Evolutionary conservation across 2,113 vertebrate genomes (phyloP).

Genomic region (Pelmatolapia mariae): DNA sequence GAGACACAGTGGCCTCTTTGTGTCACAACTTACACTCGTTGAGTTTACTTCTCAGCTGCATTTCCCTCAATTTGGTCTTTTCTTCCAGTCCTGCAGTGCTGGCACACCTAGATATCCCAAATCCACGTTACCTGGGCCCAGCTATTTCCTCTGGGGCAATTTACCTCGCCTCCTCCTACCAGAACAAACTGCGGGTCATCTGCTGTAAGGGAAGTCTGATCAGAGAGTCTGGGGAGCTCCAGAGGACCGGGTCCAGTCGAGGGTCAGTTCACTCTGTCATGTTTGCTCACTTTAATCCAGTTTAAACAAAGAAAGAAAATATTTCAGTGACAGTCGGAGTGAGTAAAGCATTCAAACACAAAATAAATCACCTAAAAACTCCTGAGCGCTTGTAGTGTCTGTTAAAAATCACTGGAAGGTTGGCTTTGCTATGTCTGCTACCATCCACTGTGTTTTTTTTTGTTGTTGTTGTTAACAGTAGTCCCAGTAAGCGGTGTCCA

Average conservation of each 20-base stretch:
- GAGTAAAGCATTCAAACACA: background rate
- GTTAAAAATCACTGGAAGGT: background rate
- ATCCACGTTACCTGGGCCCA: constrained; percentile 92
- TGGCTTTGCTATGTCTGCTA: background rate
- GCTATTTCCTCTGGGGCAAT: constrained; percentile 95
- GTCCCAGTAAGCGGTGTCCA: constrained; percentile 95
- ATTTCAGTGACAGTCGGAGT: background rate
- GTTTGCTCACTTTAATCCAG: background rate
- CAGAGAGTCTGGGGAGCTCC: constrained; percentile 89
- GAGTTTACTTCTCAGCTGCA: background rate
- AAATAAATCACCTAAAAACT: background rate
- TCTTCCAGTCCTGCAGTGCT: constrained; percentile 80
- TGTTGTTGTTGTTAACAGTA: constrained; percentile 59
- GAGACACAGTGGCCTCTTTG: constrained; percentile 33
- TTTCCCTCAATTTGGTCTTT: background rate
- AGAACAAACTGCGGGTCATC: constrained; percentile 95
- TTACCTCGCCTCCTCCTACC: constrained; percentile 97
- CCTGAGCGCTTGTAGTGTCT: background rate
- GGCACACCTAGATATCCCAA: constrained; percentile 93
- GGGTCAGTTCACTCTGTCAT: constrained; percentile 36
- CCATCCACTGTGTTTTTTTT: background rate
- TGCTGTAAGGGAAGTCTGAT: constrained; percentile 98
- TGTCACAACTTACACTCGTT: background rate
- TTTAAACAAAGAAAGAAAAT: rapidly evolving
- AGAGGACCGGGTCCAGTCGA: constrained; percentile 74